phyloP scores from a whole-genome alignment of 2,888 invertebrate species.

The Pandemis corylana region DNA sequence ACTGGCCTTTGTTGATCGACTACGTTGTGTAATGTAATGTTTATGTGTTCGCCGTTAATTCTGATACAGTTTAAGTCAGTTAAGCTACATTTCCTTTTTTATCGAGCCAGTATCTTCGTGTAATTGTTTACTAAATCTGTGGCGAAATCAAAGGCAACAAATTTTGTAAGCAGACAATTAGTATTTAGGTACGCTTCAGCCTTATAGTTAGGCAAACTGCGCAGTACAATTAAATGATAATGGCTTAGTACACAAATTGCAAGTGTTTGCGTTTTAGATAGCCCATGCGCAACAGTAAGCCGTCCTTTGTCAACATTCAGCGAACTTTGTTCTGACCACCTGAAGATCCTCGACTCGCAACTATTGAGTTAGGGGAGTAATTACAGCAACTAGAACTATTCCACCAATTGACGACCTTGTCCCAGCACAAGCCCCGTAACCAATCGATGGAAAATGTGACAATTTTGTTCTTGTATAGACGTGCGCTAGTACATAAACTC shows the following conservation, averaged over 20 bases:
- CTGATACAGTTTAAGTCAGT: not conserved
- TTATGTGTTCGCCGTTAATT: not conserved
- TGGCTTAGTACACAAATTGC: conserved; percentile 5
- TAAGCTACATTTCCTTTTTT: too few species aligned
- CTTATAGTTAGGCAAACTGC: not conserved
- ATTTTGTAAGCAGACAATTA: too few species aligned
- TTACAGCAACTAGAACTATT: conserved; percentile 21
- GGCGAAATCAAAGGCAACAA: too few species aligned
- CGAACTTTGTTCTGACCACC: conserved; percentile 33
- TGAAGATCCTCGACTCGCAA: conserved; percentile 30
- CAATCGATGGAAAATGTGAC: not conserved
- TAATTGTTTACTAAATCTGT: too few species aligned
- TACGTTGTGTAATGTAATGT: not conserved
- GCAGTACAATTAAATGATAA: not conserved
- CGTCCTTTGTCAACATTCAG: conserved; percentile 11
- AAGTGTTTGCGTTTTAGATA: conserved; percentile 7
- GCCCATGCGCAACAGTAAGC: not conserved
- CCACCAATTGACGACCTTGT: conserved; percentile 18
- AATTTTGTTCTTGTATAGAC: not conserved
- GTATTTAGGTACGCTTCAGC: not conserved
- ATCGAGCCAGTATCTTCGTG: too few species aligned
- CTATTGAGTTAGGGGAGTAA: conserved; percentile 34
- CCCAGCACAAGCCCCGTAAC: not conserved
- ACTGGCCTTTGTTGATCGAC: conserved; percentile 26
- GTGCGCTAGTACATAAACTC: not conserved